Conservation (phyloP, 2,888 invertebrate genomes). For the Acrobasis consociella region DNA sequence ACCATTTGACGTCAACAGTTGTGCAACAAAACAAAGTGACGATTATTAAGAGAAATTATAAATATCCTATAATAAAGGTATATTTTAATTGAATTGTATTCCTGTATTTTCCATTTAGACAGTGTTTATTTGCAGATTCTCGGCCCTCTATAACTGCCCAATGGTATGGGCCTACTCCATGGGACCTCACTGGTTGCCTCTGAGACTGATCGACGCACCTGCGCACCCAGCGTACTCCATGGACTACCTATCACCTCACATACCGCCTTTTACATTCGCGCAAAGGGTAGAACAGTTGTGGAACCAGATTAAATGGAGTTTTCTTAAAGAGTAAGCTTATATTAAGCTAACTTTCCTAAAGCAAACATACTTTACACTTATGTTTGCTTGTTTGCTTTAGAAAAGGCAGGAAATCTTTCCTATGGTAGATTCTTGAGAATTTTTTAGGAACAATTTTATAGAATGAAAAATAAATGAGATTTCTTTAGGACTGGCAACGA, state of each 20-base stretch:
- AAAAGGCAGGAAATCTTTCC: no score
- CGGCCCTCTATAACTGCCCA: slow-evolving; percentile 49
- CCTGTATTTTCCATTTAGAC: no score
- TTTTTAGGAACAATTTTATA: no score
- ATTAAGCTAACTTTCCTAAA: neutral
- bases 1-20: no score
- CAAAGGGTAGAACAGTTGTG: slow-evolving; percentile 34
- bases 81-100: no score
- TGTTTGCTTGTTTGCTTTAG: no score
- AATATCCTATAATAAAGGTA: no score
- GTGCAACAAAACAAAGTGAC: no score
- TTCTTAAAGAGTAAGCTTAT: slow-evolving; percentile 24
- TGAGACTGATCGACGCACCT: slow-evolving; percentile 46
- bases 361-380: no score
- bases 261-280: slow-evolving; percentile 36
- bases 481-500: neutral
- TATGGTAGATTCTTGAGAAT: no score
- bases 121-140: slow-evolving; percentile 38
- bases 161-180: slow-evolving; percentile 52
- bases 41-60: no score
- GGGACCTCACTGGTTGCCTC: slow-evolving; percentile 46
- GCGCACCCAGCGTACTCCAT: slow-evolving; percentile 48
- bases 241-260: slow-evolving; percentile 30
- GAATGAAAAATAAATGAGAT: no score
- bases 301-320: slow-evolving; percentile 27